A percentile compares a stretch with the other conserved stretches of the same genome.
These are phyloP conservation scores for Pocillopora grandis DNA, from an alignment of 92 coral and sea anemone genomes.

Conservation along the genomic window DNA sequence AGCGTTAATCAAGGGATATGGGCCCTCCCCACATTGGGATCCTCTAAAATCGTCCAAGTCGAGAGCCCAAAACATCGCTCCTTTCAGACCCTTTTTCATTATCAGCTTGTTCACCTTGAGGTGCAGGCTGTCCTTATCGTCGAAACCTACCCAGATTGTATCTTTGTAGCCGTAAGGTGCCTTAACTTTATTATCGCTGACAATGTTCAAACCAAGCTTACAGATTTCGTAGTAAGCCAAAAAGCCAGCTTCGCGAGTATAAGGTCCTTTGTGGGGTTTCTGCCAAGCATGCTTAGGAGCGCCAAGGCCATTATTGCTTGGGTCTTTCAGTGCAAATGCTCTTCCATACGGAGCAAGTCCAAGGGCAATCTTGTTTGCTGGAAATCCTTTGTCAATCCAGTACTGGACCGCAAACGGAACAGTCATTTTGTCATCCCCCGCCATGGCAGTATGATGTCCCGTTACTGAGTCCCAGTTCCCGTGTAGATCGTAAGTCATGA, in stretches of 20 bases:
- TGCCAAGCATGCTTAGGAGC: slow-evolving; percentile 62
- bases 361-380: slow-evolving; percentile 82
- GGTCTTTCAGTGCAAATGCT: slow-evolving; percentile 56
- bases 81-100: slow-evolving; percentile 69
- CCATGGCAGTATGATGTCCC: slow-evolving; percentile 91
- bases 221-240: slow-evolving; percentile 84
- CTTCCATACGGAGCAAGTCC: slow-evolving; percentile 83
- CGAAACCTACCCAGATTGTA: slow-evolving; percentile 76
- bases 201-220: slow-evolving; percentile 45
- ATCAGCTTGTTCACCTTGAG: slow-evolving; percentile 49
- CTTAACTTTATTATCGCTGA: slow-evolving; percentile 47
- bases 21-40: slow-evolving; percentile 69
- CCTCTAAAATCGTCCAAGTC: slow-evolving; percentile 91
- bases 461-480: slow-evolving; percentile 84
- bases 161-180: slow-evolving; percentile 77
- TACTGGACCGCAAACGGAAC: slow-evolving; percentile 77
- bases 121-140: slow-evolving; percentile 47
- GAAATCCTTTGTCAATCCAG: slow-evolving; percentile 90
- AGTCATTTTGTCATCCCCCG: slow-evolving; percentile 72
- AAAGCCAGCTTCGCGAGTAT: slow-evolving; percentile 75
- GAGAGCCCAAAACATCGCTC: slow-evolving; percentile 98
- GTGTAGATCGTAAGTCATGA: slow-evolving; percentile 90
- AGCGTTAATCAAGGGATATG: slow-evolving; percentile 77
- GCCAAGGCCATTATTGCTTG: slow-evolving; percentile 54
- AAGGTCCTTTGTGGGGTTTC: slow-evolving; percentile 57